Base-by-base conservation (phyloP, 2,888 invertebrate species). In the Pseudolycoriella hygida region DNA sequence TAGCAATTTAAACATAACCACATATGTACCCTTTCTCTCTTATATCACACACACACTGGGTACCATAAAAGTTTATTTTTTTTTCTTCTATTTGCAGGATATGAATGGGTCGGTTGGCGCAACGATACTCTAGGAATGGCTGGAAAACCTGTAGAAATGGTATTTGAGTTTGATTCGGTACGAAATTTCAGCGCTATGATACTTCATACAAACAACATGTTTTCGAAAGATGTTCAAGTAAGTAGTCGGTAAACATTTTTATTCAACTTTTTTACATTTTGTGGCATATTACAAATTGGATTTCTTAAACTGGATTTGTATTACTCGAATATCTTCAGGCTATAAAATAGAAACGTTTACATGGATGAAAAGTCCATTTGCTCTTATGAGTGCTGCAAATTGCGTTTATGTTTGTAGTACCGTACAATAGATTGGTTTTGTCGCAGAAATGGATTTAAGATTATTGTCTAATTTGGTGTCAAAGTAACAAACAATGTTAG, bases 51-150 rank as follows among this genome's bases (percentile, higher is more conserved):
- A 25, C 25, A 25, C 25, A 25, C 8, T 25, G 25, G 25, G 25
- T 25, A 25, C 25, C 25, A 25, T 25, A 25, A 25, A 25, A 25
- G 25, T 25, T 25, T 25, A 25, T 25, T 25, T 25, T 25, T 25
- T 25, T 25, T 8, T 25, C n/a, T 49, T 49, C 45, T 47, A 51
- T 50, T 60, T 64, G 17, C 57, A 76, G 82, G 82, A 48, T 81
- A 82, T 60, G 83, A 83, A 61, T 87, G 86, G 86, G 74, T 87
- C 43, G 86, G 86, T 44, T 87, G 86, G 86, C 70, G 75, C 55
- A 80, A 78, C 55, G 77, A 79, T 57, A 74, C 75, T 14, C 68
- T 72, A 31, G 74, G 70, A 38, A 67, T 73, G 63, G 58, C 71
- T 44, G 74, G 74, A 43, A 70, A 70, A 52, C 78, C 78, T 14